Percentiles rank a stretch among this genome's conserved stretches.
phyloP scores from a whole-genome alignment of 2,888 invertebrate genomes.

The Lottia gigantea region DNA sequence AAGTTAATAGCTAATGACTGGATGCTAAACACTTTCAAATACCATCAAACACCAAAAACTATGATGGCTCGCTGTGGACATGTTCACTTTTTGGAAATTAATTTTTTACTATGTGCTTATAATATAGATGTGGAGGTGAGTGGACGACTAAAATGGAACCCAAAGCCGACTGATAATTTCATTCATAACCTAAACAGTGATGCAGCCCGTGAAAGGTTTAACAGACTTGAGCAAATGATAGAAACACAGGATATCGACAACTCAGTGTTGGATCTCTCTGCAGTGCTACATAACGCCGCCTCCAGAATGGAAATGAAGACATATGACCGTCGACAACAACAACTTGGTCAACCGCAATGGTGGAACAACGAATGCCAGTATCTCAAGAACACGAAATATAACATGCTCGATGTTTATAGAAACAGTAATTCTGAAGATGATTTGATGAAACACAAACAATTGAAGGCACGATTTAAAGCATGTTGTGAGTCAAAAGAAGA shows the following conservation, averaged over 20 bases:
- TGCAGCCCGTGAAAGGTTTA: background rate
- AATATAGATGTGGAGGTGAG: no score
- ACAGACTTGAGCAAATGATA: conserved; percentile 1
- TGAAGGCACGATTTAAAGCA: background rate
- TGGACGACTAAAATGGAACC: background rate
- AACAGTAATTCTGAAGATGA: background rate
- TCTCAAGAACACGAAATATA: background rate
- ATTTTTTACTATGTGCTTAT: no score
- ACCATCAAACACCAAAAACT: no score
- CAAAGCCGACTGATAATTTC: background rate
- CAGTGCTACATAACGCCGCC: background rate
- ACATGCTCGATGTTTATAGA: background rate
- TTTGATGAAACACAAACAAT: background rate
- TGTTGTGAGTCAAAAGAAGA: background rate
- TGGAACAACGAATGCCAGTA: background rate
- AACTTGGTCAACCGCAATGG: background rate
- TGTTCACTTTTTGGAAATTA: no score
- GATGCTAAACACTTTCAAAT: no score
- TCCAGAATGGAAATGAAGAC: background rate
- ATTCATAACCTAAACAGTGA: background rate
- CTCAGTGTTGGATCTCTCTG: background rate
- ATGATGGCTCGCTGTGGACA: no score
- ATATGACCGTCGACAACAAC: background rate
- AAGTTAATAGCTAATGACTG: no score
- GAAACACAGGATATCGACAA: background rate